These are phyloP conservation scores for Drosophila dunni DNA, from an alignment of 1,140 invertebrate species.

Conservation along the genomic window DNA sequence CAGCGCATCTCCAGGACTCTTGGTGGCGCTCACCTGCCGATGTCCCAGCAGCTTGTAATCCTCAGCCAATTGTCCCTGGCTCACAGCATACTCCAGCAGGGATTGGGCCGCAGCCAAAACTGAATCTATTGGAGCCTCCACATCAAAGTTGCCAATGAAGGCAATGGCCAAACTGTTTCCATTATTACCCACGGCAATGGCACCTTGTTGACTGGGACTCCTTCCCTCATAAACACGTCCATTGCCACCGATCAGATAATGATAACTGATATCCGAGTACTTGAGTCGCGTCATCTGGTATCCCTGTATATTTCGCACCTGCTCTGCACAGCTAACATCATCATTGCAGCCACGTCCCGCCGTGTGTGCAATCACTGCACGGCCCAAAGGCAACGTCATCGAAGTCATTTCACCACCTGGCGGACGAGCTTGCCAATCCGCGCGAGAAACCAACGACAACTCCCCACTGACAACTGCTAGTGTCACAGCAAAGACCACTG, in stretches of 20 bases:
- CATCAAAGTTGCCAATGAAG: conserved; percentile 86
- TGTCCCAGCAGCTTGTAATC: conserved; percentile 88
- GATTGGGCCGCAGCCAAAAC: conserved; percentile 86
- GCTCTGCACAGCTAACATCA: conserved; percentile 82
- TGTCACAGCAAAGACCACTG: conserved; percentile 1
- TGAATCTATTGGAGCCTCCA: conserved; percentile 82
- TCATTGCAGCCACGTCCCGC: conserved; percentile 85
- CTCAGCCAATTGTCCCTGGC: conserved; percentile 84
- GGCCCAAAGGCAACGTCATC: conserved; percentile 84
- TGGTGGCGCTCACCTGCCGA: conserved; percentile 86
- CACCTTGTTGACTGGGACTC: conserved; percentile 86
- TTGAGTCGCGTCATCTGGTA: conserved; percentile 85
- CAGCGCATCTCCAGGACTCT: conserved; percentile 88
- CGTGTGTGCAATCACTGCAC: conserved; percentile 86
- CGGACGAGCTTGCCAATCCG: conserved; percentile 87
- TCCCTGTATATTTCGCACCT: conserved; percentile 86
- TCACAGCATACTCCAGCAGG: conserved; percentile 86
- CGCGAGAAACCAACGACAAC: conserved; percentile 54
- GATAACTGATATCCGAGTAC: conserved; percentile 87
- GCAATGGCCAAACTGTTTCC: conserved; percentile 86
- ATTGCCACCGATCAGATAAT: conserved; percentile 88
- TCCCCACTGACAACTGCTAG: conserved; percentile 40
- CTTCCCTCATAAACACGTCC: conserved; percentile 88
- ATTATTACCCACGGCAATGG: conserved; percentile 87
- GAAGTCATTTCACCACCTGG: conserved; percentile 80